Base-by-base conservation (phyloP, 2,113 vertebrate genomes). In the Otis tarda region DNA sequence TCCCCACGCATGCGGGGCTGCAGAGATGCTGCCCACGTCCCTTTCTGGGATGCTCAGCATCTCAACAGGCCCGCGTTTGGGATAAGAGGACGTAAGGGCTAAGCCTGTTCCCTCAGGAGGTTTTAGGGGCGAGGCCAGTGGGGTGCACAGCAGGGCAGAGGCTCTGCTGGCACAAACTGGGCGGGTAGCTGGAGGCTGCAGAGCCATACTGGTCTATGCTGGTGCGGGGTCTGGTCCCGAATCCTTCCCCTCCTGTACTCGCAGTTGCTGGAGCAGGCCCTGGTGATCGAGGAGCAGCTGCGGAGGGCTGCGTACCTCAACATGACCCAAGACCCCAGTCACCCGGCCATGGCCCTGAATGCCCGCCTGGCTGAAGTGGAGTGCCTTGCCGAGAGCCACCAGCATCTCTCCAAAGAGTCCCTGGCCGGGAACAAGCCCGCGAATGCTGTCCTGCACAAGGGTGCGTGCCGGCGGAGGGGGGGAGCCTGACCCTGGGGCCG, bases 391-490 rank as follows among this genome's bases (percentile, higher is more conserved):
- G 99, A 99, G 98, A 99, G 99, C 94, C 99, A 99, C 98, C 99
- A 99, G 97, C 99, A 99, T 93, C 98, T 99, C 97, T 99, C 99
- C 97, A 99, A 99, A 98, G 99, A 99, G 98, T 99, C 99, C 15
- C 98, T 99, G 10, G 99, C 99, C 1, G 99, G 99, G 61, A 99
- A 99, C 98, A 99, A 99, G 97, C 99, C 99, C 0, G 99, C 99
- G 50, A 99, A 99, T 0, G 99, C 99, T 0, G 99, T 99, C 59
- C 98, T 99, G 95, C 99, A 99, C 98, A 99, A 99, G 98, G 99
- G 99, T 99, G 71, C 3, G 98, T 53, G 73, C 50, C 5, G 9
- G 61, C 31, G 24, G 39, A 12, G n/a, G 3, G 3, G 13, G 16
- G 50, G 20, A 30, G 37, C 31, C 43, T 70, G 45, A 24, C 37